Base-by-base conservation (phyloP, 2,113 vertebrate genomes). In the Phylloscopus whistleri region DNA sequence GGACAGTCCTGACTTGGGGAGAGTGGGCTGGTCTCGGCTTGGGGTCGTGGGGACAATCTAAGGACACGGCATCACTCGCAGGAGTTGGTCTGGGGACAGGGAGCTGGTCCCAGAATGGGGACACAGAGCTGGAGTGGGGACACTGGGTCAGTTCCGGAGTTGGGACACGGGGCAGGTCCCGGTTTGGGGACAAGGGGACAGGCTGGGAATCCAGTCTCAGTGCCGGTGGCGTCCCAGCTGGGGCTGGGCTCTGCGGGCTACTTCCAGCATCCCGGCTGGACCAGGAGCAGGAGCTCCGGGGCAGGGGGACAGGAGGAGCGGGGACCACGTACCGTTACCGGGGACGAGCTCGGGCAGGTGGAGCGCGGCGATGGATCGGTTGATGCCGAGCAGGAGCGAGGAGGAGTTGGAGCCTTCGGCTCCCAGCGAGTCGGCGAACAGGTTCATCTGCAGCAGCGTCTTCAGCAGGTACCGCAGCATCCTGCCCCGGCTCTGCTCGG, bases 381-480 rank as follows among this genome's bases (percentile, higher is more conserved):
- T 99, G 96, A 97, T 91, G 78, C 98, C 98, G 89, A 98, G 98
- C 93, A 98, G 98, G 48, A 97, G 95, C 30, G 99, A 98, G 37
- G 99, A 98, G 37, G 87, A 84, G 79, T 99, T 99, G 78, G 98
- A 90, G 90, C 97, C 98, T 4, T 98, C 97, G 7, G 95, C 88
- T 63, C 96, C 96, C 91, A 99, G 93, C 52, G 98, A 98, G 96
- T 99, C 99, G 2, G 98, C 99, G 97, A 99, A 99, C 83, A 99
- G 98, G 96, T 99, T 99, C 99, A 99, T 99, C 98, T 99, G 99
- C 94, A 99, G 98, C 91, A 99, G 98, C 55, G 99, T 99, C 97
- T 99, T 99, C 90, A 99, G 98, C 97, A 99, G 98, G 97, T 99
- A 99, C 76, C 99, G 99, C 97, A 99, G 98, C 99, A 99, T 99